Evolutionary conservation across 2,797 vertebrate genomes (phyloP).

Genomic region (Euphonia xanthogaster): DNA sequence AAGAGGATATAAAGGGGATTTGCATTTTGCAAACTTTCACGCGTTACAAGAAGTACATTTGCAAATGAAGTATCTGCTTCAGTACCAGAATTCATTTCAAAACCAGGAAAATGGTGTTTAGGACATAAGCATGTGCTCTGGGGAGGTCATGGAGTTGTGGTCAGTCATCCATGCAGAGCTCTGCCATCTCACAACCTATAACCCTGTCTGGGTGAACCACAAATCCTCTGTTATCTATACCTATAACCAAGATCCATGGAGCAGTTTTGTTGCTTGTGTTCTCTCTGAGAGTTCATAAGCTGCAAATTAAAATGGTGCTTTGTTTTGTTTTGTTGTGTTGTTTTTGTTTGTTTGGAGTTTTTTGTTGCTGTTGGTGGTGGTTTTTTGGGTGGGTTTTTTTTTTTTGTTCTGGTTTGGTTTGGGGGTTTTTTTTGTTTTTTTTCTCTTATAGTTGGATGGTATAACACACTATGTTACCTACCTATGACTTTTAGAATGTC

Average conservation of each 20-base stretch:
- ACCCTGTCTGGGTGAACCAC: background rate
- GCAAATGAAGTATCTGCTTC: background rate
- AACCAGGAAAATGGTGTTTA: background rate
- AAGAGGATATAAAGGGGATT: background rate
- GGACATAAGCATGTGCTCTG: background rate
- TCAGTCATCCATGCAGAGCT: background rate
- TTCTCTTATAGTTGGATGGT: background rate
- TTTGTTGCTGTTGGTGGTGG: too few species aligned
- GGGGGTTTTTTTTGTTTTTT: background rate
- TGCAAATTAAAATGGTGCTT: background rate
- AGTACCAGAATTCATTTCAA: background rate
- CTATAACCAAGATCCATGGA: background rate
- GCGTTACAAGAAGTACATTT: background rate
- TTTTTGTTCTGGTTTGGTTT: too few species aligned
- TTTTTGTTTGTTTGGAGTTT: too few species aligned
- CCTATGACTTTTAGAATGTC: background rate
- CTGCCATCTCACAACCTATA: background rate
- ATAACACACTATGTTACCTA: background rate
- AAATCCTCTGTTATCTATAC: background rate
- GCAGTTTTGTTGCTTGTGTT: background rate
- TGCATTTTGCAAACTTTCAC: background rate
- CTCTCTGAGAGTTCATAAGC: background rate
- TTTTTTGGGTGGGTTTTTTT: too few species aligned
- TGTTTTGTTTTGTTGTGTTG: background rate
- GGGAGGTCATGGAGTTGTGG: background rate